Evolutionary conservation across 2,113 vertebrate genomes (phyloP).

Genomic region (Cairina moschata): DNA sequence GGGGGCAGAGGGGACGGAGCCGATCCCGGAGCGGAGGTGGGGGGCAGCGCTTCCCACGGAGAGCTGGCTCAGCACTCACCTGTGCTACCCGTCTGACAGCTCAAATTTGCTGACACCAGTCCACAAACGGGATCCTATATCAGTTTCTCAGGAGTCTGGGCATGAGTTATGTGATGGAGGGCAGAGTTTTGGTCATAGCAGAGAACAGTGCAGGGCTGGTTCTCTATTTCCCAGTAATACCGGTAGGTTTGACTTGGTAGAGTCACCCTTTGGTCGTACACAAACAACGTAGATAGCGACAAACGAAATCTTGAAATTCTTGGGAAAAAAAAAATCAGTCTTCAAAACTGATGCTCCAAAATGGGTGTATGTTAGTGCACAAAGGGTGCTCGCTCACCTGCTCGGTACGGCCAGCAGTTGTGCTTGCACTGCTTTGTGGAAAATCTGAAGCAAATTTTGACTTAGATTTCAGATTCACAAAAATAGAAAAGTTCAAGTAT

Average conservation of each 20-base stretch:
- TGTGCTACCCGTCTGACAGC: not conserved
- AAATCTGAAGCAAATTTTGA: not conserved
- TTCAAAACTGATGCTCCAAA: not conserved
- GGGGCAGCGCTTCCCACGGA: rapidly evolving
- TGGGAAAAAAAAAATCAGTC: not conserved
- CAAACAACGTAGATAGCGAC: not conserved
- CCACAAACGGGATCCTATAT: rapidly evolving
- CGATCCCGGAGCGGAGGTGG: rapidly evolving
- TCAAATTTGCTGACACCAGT: rapidly evolving
- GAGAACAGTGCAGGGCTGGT: not conserved
- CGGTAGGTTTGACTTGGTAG: rapidly evolving
- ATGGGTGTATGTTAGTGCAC: rapidly evolving
- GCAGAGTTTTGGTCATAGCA: rapidly evolving
- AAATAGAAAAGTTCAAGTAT: rapidly evolving
- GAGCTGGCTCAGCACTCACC: not conserved
- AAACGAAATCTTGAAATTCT: not conserved
- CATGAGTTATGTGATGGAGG: not conserved
- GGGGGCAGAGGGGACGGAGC: no score
- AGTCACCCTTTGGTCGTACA: rapidly evolving
- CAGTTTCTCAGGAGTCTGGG: rapidly evolving
- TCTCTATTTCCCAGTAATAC: not conserved
- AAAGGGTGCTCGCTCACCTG: rapidly evolving
- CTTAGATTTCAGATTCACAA: not conserved
- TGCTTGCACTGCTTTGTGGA: rapidly evolving
- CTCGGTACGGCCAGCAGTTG: rapidly evolving